Evolutionary conservation across 2,888 invertebrate species (phyloP), one percentile per base, ranked within the genome.

Genomic region (Synanthedon formicaeformis): DNA sequence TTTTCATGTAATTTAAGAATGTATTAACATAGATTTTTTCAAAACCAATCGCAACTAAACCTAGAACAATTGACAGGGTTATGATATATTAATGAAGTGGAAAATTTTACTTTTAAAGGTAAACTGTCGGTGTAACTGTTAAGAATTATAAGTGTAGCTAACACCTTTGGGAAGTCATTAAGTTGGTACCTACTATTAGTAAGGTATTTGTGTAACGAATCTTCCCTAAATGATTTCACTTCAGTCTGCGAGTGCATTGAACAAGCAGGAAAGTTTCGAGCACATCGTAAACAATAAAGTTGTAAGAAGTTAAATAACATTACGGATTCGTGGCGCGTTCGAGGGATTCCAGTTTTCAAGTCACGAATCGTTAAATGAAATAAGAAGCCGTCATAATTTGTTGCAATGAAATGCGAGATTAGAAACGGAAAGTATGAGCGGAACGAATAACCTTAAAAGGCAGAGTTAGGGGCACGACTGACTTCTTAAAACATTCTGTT

Each of bases 321-420:
- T 74, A 69, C 61, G 62, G 58, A 80, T 78, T 79, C 74, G 58
- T 59, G 56, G 55, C 69, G 69, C 74, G 73, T 75, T 64, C 57
- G 54, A 54, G 57, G 60, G 64, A 65, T 64, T 67, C 61, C 61
- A 64, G 64, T 63, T 65, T 61, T 65, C 67, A 59, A 69, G 67
- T 71, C 67, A 73, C 73, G 73, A 66, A 67, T 70, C 60, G 69
- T 71, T 75, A 72, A 78, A 75, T 73, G 70, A 76, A 74, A 75
- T 73, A 72, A 70, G 68, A 71, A 71, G 76, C 69, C 63, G 65
- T 73, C 73, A 78, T 75, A 73, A 75, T 57, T 57, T 57, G 54
- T 53, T 55, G 40, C 54, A 54, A 54, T 55, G 55, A 60, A 62
- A 61, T 50, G 51, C 45, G 54, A 56, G 54, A 56, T 56, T 54